Base-by-base conservation (phyloP, 2,797 vertebrate genomes). In the Tolypeutes matacus region DNA sequence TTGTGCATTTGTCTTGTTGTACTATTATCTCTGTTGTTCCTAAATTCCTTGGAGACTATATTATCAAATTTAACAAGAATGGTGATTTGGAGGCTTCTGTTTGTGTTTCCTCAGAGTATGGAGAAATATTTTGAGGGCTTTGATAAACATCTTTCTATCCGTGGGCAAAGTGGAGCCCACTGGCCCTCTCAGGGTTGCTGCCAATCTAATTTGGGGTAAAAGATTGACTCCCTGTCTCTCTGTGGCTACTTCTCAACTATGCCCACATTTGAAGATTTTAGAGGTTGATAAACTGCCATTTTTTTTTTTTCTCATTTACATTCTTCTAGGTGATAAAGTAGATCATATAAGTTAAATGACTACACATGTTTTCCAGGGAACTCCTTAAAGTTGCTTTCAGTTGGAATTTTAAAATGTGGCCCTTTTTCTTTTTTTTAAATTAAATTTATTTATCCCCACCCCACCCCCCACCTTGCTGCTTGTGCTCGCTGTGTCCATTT, bases 251-350 rank as follows among this genome's bases (percentile, higher is more conserved):
- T 93, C 42, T 89, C n/a, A 91, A 8, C 89, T 67, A 21, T 46
- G 51, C 18, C 14, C 23, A 27, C 36, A n/a, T 46, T 56, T 64
- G 49, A 81, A 77, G 21, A 34, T 87, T 31, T 69, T 56, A 83
- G 69, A 83, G 62, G 34, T 58, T 69, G 10, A 53, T 36, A 27
- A 88, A 34, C 23, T 36, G 34, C 13, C 25, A 65, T 72, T 36
- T 75, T 86, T 42, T 75, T 86, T 42, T 31, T 84, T 96, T 83
- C 75, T 81, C 39, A 39, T 64, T 92, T 77, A 60, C 5, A 34
- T 56, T 86, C 29, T 84, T 65, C 42, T 88, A 1, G 31, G 72
- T 13, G 64, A 20, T 39, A 51, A 53, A 4, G 13, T 31, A 34
- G 20, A 62, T 82, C 6, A 15, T 72, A 34, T 64, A 83, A 86